A percentile compares a stretch with the other conserved stretches of the same genome.
Evolutionary conservation across 2,113 vertebrate species (phyloP).

Genomic region (Ardeotis arabs): DNA sequence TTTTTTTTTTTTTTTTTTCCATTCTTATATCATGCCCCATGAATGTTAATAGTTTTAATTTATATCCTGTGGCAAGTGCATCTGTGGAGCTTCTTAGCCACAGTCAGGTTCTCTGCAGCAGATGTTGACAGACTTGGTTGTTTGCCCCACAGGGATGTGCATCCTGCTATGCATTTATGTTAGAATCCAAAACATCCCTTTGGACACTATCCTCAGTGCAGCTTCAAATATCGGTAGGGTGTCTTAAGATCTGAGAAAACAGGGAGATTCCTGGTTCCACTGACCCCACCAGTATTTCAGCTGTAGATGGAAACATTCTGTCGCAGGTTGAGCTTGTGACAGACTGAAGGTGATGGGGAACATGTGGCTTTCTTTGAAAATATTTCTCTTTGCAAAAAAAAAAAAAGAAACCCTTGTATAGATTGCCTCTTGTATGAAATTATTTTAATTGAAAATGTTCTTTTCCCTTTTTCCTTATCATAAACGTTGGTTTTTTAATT

Average conservation of each 20-base stretch:
- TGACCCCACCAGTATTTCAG: not conserved
- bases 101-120: not conserved
- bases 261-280: not conserved
- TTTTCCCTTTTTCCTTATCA: not conserved
- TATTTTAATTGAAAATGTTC: not conserved
- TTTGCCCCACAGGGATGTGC: not conserved
- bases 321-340: not conserved
- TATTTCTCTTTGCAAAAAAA: not conserved
- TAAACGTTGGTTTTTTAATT: not conserved
- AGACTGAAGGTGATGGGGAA: not conserved
- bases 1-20: not conserved
- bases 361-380: not conserved
- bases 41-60: slow-evolving; percentile 7
- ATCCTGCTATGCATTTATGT: not conserved
- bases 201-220: not conserved
- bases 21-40: not conserved
- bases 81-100: not conserved
- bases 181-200: not conserved
- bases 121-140: not conserved
- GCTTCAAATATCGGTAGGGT: not conserved
- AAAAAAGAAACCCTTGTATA: not conserved
- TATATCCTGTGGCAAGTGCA: not conserved
- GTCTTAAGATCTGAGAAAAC: not conserved
- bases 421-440: not conserved
- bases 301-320: not conserved